phyloP scores from a whole-genome alignment of 1,140 invertebrate species.

The Drosophila serrata region DNA sequence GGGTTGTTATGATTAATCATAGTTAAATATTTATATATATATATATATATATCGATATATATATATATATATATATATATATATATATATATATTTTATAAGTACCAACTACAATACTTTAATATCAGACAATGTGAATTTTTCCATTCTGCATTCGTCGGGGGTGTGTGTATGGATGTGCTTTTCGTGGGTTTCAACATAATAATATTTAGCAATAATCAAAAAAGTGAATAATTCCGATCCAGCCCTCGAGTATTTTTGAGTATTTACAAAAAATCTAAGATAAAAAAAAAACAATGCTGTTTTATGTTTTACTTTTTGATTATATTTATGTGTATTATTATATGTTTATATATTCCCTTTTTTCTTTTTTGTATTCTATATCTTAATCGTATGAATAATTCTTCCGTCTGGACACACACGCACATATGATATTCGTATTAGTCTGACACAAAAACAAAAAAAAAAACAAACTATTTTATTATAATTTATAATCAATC shows the following conservation, averaged over 20 bases:
- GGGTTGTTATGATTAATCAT: constrained; percentile 56
- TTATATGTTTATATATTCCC: constrained; percentile 24
- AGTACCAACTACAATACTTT: constrained; percentile 82
- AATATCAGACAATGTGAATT: constrained; percentile 74
- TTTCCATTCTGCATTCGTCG: constrained; percentile 6
- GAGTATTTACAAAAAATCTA: constrained; percentile 82
- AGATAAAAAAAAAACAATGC: constrained; percentile 71
- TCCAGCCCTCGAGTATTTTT: constrained; percentile 47
- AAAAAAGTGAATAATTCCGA: constrained; percentile 32
- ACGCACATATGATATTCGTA: constrained; percentile 40
- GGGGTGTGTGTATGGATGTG: constrained; percentile 17
- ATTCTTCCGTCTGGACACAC: constrained; percentile 49
- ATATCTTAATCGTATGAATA: constrained; percentile 46
- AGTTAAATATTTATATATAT: constrained; percentile 45
- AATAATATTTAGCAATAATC: constrained; percentile 65
- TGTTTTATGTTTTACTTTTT: constrained; percentile 29
- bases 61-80: constrained; percentile 50
- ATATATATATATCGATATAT: constrained; percentile 49
- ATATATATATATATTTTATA: constrained; percentile 59
- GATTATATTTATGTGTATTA: constrained; percentile 47
- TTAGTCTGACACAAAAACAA: constrained; percentile 51
- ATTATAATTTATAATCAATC: constrained; percentile 25
- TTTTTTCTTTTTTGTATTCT: constrained; percentile 7
- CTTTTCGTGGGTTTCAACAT: constrained; percentile 48
- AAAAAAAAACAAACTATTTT: constrained; percentile 41